Base-by-base conservation (phyloP, 2,888 invertebrate genomes). In the Heliconius hortense region DNA sequence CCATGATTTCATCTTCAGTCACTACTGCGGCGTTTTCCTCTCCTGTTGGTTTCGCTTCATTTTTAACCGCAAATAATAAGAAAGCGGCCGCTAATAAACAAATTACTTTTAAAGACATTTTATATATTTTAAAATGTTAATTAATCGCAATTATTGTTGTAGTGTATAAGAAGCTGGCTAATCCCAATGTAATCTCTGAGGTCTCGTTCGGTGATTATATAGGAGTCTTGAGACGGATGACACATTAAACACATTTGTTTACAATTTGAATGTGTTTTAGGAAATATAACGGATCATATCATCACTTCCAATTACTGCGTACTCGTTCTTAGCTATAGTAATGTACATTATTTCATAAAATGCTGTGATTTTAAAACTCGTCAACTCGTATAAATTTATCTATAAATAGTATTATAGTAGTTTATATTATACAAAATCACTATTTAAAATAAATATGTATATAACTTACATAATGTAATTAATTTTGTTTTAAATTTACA, bases 261-360 rank as follows among this genome's bases (percentile, higher is more conserved):
- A 89, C 89, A 82, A 79, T 84, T 81, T 82, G 79, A 82, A 84
- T 85, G 84, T 88, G 87, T 92, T 93, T 88, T 89, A 87, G 86
- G 91, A 92, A 93, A 85, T 83, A 81, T 91, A 93, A 91, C 93
- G 92, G 94, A 84, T 89, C 88, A 89, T 89, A 83, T 87, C 85
- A 84, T 84, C 86, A 85, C 81, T 89, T 90, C 87, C 87, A 90
- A 93, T 94, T 93, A 94, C 83, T 93, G 89, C 89, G 80, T 89
- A 81, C 83, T 81, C 82, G 75, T 81, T 82, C 86, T 77, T 85
- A 90, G 89, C 85, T 87, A 89, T 91, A 90, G 90, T 69, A 60
- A 15, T 60, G 21, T 28, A 67, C 63, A 70, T 31, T 56, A 64
- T 43, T 21, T 21, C 11, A 62, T 60, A 11, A 53, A 10, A 31